A percentile compares a stretch with the other conserved stretches of the same genome.
phyloP scores from a whole-genome alignment of 2,888 invertebrate genomes.

The Andrena camellia region DNA sequence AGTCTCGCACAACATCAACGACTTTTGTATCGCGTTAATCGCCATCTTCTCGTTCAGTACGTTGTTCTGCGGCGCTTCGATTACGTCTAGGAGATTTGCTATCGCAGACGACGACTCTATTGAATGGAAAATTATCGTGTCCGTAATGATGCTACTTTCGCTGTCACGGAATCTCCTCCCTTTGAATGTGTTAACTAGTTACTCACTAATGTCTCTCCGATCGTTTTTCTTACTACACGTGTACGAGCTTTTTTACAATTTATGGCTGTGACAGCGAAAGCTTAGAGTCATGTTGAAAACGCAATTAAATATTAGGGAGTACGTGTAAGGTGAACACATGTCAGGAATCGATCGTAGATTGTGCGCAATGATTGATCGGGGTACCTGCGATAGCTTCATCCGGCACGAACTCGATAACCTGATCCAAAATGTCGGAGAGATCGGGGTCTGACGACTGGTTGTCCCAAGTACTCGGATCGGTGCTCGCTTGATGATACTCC shows the following conservation, averaged over 20 bases:
- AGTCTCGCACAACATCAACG: conserved; percentile 94
- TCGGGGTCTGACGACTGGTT: conserved; percentile 88
- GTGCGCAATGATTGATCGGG: background rate
- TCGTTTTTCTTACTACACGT: conserved; percentile 4
- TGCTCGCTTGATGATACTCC: conserved; percentile 80
- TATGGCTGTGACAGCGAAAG: conserved; percentile 50
- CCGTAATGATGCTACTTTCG: conserved; percentile 57
- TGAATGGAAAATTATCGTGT: conserved; percentile 46
- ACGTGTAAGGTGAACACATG: conserved; percentile 2
- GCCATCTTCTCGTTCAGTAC: conserved; percentile 90
- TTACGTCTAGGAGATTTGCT: conserved; percentile 85
- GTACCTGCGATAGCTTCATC: conserved; percentile 86
- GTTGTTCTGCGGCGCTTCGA: conserved; percentile 83
- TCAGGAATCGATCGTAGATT: background rate
- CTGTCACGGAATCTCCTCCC: conserved; percentile 23
- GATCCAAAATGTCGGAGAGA: conserved; percentile 94
- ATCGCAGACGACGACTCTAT: conserved; percentile 82
- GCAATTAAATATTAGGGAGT: background rate
- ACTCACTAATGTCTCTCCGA: background rate
- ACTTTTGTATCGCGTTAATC: conserved; percentile 95
- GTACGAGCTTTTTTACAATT: conserved; percentile 6
- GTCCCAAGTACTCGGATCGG: conserved; percentile 84
- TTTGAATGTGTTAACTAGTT: conserved; percentile 10
- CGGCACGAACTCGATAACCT: conserved; percentile 93
- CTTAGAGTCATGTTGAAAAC: conserved; percentile 1